phyloP scores from a whole-genome alignment of 2,888 invertebrate genomes.

The Drosophila emarginata region DNA sequence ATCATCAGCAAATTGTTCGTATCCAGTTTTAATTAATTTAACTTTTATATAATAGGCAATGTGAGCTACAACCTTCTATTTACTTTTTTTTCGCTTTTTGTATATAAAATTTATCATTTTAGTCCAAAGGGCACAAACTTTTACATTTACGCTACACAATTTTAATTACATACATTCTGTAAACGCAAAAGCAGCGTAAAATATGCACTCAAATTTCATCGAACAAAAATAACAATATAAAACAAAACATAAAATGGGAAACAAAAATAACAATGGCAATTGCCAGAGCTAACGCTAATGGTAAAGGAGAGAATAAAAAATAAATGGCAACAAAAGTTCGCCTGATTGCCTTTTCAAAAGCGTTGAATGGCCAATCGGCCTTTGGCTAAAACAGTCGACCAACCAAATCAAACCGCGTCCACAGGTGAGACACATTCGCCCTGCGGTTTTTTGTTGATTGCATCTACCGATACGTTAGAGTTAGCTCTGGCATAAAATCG shows the following conservation, averaged over 20 bases:
- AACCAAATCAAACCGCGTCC: slow-evolving; percentile 41
- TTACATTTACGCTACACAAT: slow-evolving; percentile 35
- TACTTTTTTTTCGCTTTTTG: not conserved
- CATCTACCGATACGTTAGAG: slow-evolving; percentile 9
- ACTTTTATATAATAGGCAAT: not conserved
- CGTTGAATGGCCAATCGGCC: slow-evolving; percentile 22
- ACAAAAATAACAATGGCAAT: slow-evolving; percentile 32
- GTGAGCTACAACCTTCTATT: not conserved
- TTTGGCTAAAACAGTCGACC: slow-evolving; percentile 67
- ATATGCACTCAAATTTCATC: slow-evolving; percentile 15
- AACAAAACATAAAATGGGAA: slow-evolving; percentile 22
- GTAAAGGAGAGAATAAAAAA: slow-evolving; percentile 8
- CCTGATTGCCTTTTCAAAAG: slow-evolving; percentile 62
- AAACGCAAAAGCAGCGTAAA: slow-evolving; percentile 44
- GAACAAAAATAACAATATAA: slow-evolving; percentile 27
- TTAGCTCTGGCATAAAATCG: not conserved
- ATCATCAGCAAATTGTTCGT: slow-evolving; percentile 17
- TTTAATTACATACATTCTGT: slow-evolving; percentile 64
- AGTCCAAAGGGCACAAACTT: slow-evolving; percentile 37
- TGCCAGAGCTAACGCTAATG: slow-evolving; percentile 19
- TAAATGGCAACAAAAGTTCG: slow-evolving; percentile 57
- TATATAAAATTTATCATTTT: slow-evolving; percentile 56
- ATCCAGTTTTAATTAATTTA: slow-evolving; percentile 54
- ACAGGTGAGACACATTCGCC: slow-evolving; percentile 35
- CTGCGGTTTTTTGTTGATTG: slow-evolving; percentile 46